Conservation (phyloP, 2,113 vertebrate species). For the Rallus limicola region DNA sequence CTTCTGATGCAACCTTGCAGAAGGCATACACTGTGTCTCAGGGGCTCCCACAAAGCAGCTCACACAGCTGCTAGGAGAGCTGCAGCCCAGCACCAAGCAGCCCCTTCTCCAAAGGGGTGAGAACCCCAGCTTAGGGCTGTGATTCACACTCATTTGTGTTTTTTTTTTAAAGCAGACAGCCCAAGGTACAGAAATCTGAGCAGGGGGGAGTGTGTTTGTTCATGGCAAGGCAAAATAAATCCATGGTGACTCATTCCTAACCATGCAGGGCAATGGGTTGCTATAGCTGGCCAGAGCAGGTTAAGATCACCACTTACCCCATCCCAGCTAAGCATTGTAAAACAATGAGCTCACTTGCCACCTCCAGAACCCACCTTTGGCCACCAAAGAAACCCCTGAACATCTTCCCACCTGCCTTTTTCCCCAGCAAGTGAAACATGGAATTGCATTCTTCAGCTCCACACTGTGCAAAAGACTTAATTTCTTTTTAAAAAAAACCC, state of each 20-base stretch:
- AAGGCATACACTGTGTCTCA: background rate
- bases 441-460: background rate
- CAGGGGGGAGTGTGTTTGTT: too few relatives aligned
- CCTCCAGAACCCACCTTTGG: background rate
- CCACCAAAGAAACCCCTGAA: background rate
- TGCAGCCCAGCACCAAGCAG: background rate
- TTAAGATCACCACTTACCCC: fast-evolving
- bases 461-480: background rate
- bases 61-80: background rate
- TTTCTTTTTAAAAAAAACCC: background rate
- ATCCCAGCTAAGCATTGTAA: background rate
- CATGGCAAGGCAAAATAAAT: background rate
- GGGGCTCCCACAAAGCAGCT: background rate
- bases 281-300: background rate
- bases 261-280: too few relatives aligned
- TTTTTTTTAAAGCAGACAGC: background rate
- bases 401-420: background rate
- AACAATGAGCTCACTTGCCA: background rate
- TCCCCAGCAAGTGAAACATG: background rate
- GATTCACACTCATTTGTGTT: fast-evolving
- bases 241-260: too few relatives aligned
- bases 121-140: fast-evolving
- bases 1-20: background rate
- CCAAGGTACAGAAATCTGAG: background rate
- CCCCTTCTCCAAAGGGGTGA: background rate